phyloP scores from a whole-genome alignment of 2,797 vertebrate genomes.

The Setipinna tenuifilis region DNA sequence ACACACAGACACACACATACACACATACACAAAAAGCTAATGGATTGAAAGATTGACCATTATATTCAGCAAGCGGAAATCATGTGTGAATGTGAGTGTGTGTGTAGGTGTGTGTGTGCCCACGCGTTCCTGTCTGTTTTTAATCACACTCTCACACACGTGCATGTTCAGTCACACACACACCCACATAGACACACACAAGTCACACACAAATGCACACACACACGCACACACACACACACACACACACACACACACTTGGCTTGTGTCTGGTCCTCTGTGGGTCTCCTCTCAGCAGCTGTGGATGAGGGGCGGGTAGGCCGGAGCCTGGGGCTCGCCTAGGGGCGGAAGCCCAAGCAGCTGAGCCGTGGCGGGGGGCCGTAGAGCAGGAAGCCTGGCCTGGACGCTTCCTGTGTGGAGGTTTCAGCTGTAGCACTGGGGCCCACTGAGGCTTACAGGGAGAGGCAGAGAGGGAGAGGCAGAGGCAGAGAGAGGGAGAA shows the following conservation, averaged over 20 bases:
- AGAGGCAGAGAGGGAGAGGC: no score
- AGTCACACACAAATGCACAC: not conserved
- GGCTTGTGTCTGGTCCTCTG: not conserved
- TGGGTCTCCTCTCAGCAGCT: not conserved
- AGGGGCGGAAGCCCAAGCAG: not conserved
- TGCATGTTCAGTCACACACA: no score
- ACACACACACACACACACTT: not conserved
- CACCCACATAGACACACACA: not conserved
- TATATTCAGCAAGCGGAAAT: no score
- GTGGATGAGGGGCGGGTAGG: not conserved
- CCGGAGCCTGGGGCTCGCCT: not conserved
- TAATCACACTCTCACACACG: no score
- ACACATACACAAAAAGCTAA: no score
- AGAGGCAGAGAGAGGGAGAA: no score
- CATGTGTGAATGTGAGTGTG: not conserved
- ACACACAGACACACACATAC: no score
- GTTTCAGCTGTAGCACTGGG: not conserved
- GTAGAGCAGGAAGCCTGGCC: not conserved
- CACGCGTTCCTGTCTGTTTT: not conserved
- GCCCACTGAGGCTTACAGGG: not conserved
- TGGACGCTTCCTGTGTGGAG: not conserved
- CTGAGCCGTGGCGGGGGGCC: not conserved
- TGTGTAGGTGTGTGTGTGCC: not conserved
- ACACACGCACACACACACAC: no score
- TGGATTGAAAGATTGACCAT: no score